Evolutionary conservation across 2,888 invertebrate species (phyloP).

Genomic region (Hofmannophila pseudospretella): DNA sequence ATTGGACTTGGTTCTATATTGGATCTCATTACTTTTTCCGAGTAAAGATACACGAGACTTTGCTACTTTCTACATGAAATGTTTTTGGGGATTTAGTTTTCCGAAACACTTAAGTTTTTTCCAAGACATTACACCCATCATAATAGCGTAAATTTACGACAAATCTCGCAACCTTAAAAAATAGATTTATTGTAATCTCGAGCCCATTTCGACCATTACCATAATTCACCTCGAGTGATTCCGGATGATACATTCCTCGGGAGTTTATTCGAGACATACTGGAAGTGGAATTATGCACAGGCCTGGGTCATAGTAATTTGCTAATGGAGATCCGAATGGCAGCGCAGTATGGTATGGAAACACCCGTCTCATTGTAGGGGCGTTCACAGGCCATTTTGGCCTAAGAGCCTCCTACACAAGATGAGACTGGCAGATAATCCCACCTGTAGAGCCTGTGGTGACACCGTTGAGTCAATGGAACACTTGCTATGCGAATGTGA

Average conservation of each 20-base stretch:
- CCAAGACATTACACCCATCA: not conserved
- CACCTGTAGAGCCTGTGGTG: too few relatives aligned
- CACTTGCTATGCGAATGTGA: too few relatives aligned
- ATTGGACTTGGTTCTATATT: too few relatives aligned
- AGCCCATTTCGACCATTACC: conserved; percentile 41
- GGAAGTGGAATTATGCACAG: conserved; percentile 32
- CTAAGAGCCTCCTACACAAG: too few relatives aligned
- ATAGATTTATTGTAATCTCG: conserved; percentile 36
- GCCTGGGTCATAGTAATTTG: conserved; percentile 39
- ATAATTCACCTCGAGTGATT: conserved; percentile 45
- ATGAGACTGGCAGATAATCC: too few relatives aligned
- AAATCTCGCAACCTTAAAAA: conserved; percentile 23
- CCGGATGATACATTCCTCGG: conserved; percentile 35
- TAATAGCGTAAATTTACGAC: conserved; percentile 14
- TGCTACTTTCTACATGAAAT: too few relatives aligned
- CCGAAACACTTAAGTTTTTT: too few relatives aligned
- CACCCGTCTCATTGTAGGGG: too few relatives aligned
- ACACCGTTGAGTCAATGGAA: too few relatives aligned
- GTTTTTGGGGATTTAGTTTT: not conserved
- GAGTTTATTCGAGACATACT: conserved; percentile 42
- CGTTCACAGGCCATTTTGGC: too few relatives aligned
- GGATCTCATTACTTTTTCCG: too few relatives aligned
- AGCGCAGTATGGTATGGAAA: conserved; percentile 38
- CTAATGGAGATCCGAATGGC: conserved; percentile 44
- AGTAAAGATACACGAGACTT: too few relatives aligned